phyloP scores from a whole-genome alignment of 2,797 vertebrate species.

The Diceros bicornis region DNA sequence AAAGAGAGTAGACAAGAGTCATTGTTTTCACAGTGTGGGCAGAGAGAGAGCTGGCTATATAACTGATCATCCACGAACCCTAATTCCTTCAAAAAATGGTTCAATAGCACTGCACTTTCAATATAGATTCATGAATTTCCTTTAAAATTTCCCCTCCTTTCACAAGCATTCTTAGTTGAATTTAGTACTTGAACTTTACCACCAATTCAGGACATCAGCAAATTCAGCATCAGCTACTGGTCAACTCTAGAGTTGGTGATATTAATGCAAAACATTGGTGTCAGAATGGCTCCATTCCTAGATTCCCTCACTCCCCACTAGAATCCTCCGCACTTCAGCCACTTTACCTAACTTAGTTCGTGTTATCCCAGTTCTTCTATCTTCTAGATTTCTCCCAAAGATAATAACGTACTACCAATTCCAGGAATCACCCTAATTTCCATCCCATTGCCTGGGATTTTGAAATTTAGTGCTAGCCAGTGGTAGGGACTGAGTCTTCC shows the following conservation, averaged over 20 bases:
- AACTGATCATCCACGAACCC: not conserved
- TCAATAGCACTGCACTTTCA: not conserved
- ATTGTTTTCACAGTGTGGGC: too few relatives aligned
- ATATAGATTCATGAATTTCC: not conserved
- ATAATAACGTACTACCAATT: not conserved
- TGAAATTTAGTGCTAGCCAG: not conserved
- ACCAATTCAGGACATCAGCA: not conserved
- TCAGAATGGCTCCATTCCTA: not conserved
- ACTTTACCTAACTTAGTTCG: not conserved
- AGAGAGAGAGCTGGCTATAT: not conserved
- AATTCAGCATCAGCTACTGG: not conserved
- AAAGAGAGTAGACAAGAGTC: not conserved
- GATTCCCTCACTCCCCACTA: rapidly evolving
- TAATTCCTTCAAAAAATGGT: not conserved
- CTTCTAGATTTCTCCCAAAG: not conserved
- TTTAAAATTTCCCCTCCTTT: not conserved
- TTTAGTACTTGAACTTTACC: not conserved
- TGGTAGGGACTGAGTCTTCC: not conserved
- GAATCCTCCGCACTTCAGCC: not conserved
- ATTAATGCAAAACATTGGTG: not conserved
- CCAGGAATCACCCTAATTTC: not conserved
- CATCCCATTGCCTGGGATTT: not conserved
- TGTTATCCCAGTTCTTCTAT: not conserved
- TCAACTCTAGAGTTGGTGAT: not conserved
- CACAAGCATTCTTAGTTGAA: not conserved